Evolutionary conservation across 2,888 invertebrate genomes (phyloP), one percentile per base, ranked within the genome.

Genomic region (Drosophila antonietae): DNA sequence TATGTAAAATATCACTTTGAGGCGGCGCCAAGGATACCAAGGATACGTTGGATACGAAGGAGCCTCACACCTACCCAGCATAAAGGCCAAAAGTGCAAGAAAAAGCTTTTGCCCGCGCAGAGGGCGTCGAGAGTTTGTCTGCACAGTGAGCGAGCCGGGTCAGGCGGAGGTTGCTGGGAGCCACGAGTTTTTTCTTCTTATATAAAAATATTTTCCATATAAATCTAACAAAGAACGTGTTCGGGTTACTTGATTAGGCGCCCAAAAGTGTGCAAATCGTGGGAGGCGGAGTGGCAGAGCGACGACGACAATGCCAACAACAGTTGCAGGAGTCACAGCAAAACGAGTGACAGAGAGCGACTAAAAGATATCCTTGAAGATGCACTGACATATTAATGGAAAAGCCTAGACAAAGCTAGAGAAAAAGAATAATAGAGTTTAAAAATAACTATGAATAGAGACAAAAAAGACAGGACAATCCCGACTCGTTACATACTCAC

Each of bases 181-280:
- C 31, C 49, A 51, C 49, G 65, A 60, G 61, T 68, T 73, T 62
- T 80, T 73, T 62, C 69, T 75, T 8, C 81, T 78, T 88, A 87
- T 86, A 90, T 86, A 81, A 88, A 90, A 83, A 88, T 89, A 89
- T 90, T 90, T 89, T 87, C 90, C 77, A 84, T 83, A 90, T 90
- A 90, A 89, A 90, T 90, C 90, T 90, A 90, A 89, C 81, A 90
- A 87, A 73, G 85, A 81, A 89, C 89, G 89, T 89, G 91, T 89
- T 85, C 73, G 80, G 91, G 89, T 89, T 89, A 82, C 83, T 89
- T 90, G 89, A 89, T 89, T 89, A 85, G 83, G 80, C 75, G 62
- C 37, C 60, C 65, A 73, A 77, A 51, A 79, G 70, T 80, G 75
- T 67, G 81, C 81, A 74, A 81, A 81, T 74, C 70, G 64, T 57